Evolutionary conservation across 2,113 vertebrate species (phyloP), one percentile per base, ranked within the genome.

Genomic region (Corythornis cristatus): DNA sequence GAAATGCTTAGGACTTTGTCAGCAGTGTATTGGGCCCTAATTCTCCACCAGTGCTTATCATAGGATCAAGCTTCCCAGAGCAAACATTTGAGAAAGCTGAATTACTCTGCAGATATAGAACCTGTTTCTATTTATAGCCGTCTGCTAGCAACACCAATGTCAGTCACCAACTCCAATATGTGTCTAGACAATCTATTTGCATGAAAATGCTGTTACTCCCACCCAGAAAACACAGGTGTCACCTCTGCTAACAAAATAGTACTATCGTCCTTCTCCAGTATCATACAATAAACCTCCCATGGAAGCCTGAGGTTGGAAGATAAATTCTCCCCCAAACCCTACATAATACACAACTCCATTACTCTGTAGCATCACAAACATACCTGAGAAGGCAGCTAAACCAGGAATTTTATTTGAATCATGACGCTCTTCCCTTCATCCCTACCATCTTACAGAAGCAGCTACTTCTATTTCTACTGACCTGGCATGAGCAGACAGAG

Each of bases 401-500:
- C 3, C 7, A 66, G 37, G 16, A 85, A 83, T 70, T 54, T 73
- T 42, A 58, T 31, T 35, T 26, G 51, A 40, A 71, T 53, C 43
- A 72, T 0, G 1, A 17, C 0, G 0, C 9, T 64, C 43, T 80
- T 81, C 56, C 43, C 28, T 81, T 81, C 45, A 67, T 22, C 45
- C 29, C 67, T 35, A 64, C 12, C 45, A 71, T 6, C 35, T 19
- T 71, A 29, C 53, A 80, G 72, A 56, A 77, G 22, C 37, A 91
- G 46, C 29, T 51, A 22, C 15, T 67, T 80, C 40, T 65, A 17
- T 84, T 62, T 74, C 51, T 56, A 97, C 98, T 91, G 57, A 99
- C 98, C 99, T 99, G 99, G 95, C 99, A 99, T 0, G 99, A 99
- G 95, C 99, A 99, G 87, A 99, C 99, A 0, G 99, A 99, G 96